These are phyloP conservation scores for Ochotona princeps DNA, from an alignment of 2,113 vertebrate species.

Conservation along the genomic window DNA sequence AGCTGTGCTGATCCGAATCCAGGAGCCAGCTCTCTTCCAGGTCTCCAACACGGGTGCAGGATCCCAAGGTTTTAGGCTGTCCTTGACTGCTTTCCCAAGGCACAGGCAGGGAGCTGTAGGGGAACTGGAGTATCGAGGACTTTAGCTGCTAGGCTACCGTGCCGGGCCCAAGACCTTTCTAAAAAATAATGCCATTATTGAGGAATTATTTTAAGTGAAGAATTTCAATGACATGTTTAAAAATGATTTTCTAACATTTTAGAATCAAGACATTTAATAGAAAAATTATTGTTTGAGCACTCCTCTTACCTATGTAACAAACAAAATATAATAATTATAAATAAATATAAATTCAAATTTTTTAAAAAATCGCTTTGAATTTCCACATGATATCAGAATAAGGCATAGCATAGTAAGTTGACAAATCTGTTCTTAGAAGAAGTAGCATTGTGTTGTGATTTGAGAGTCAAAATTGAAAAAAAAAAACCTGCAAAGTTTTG, in stretches of 20 bases:
- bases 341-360: too few species aligned
- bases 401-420: neutral
- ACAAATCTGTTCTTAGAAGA: neutral
- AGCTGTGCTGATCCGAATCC: too few species aligned
- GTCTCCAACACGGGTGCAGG: too few species aligned
- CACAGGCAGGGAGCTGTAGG: too few species aligned
- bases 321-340: too few species aligned
- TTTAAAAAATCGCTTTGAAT: neutral
- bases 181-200: neutral
- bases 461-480: neutral
- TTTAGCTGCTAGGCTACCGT: too few species aligned
- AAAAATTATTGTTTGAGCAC: neutral
- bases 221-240: neutral
- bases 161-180: neutral
- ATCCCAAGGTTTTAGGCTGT: too few species aligned
- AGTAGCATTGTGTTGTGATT: neutral
- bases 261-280: conserved; percentile 3
- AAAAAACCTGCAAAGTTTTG: neutral
- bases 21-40: too few species aligned
- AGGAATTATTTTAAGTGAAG: neutral
- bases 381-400: neutral
- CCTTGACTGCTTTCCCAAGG: too few species aligned
- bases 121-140: too few species aligned
- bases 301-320: too few species aligned
- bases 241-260: conserved; percentile 23